Evolutionary conservation across 2,888 invertebrate genomes (phyloP), one percentile per base, ranked within the genome.

Genomic region (Ophonus ardosiacus): DNA sequence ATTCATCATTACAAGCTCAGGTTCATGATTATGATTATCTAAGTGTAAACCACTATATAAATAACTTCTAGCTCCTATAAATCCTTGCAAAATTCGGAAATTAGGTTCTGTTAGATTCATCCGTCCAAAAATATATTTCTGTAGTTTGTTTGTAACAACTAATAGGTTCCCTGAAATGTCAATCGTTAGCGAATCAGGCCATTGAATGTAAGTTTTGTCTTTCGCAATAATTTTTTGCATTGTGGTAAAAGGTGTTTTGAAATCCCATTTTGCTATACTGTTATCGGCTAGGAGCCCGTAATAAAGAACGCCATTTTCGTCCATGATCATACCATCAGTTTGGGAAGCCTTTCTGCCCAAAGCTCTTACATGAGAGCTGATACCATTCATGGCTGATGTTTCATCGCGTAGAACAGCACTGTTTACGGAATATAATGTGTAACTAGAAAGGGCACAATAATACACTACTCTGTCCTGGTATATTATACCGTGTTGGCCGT

Each of bases 301-400:
- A 91, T 95, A 96, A 8, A 96, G 91, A 5, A 93, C 90, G 1
- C 96, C 96, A 17, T 92, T 91, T 15, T 95, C 93, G 87, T 96
- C 95, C 95, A 96, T 95, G 86, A 94, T 93, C 95, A 96, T 95
- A 0, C 96, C 96, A 88, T 95, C 95, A 0, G 94, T 94, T 90
- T 95, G 95, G 0, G 95, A 95, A 0, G 92, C 90, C 89, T 95
- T 95, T 0, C 90, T 88, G 0, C 95, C 96, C 59, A 95, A 90
- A 86, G 94, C 93, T 7, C 90, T 92, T 0, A 96, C 93, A 86
- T 92, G 91, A 0, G 92, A 90, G 24, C 88, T 86, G 63, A 87
- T 89, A 68, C 89, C 87, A 5, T 85, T 86, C 3, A 68, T 81
- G 82, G 90, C 87, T 0, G 91, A 90, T 4, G 92, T 91, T 85